These are phyloP conservation scores for Baronia brevicornis DNA, from an alignment of 2,888 invertebrate genomes.

Conservation along the genomic window DNA sequence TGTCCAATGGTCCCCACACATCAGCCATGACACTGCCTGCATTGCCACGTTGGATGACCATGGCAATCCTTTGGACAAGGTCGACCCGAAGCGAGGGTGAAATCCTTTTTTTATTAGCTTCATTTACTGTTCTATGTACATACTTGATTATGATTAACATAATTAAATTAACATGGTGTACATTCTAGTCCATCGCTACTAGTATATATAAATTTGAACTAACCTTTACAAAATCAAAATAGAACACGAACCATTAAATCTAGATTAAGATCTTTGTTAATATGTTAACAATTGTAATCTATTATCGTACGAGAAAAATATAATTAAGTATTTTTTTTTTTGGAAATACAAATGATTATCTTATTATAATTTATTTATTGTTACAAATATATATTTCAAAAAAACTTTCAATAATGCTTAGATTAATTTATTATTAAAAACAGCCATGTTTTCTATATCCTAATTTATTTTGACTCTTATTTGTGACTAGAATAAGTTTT, in stretches of 20 bases:
- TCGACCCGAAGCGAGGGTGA: too few relatives aligned
- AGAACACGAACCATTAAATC: neutral
- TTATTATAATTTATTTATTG: conserved; percentile 3
- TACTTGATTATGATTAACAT: too few relatives aligned
- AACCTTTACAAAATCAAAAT: conserved; percentile 2
- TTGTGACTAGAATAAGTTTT: neutral
- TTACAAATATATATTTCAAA: conserved; percentile 7
- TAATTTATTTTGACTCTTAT: conserved; percentile 5
- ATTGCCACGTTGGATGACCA: too few relatives aligned
- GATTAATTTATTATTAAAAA: conserved; percentile 7
- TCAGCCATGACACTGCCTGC: too few relatives aligned
- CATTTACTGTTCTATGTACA: too few relatives aligned
- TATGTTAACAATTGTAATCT: neutral
- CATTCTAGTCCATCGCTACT: neutral
- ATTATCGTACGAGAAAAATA: neutral
- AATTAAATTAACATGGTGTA: too few relatives aligned
- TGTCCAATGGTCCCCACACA: too few relatives aligned
- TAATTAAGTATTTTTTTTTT: conserved; percentile 1
- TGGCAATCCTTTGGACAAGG: too few relatives aligned
- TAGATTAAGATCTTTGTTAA: neutral
- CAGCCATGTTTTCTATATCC: conserved; percentile 12
- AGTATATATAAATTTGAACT: neutral
- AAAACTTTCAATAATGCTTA: conserved; percentile 3
- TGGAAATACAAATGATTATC: conserved; percentile 3
- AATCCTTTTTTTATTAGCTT: too few relatives aligned